phyloP scores from a whole-genome alignment of 1,140 invertebrate genomes.

The Aphelinus certus region DNA sequence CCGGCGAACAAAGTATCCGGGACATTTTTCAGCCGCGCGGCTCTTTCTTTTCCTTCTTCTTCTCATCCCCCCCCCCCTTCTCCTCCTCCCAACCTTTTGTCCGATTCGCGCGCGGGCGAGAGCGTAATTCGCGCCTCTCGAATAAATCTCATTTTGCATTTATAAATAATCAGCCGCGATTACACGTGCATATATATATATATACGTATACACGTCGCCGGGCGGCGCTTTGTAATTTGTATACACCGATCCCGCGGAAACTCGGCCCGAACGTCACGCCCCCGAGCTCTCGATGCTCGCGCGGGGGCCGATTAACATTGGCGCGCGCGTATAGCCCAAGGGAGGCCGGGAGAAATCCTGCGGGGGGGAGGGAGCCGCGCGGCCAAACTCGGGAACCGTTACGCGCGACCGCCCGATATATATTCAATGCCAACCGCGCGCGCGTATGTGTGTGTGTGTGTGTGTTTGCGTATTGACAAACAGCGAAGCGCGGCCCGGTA shows the following conservation, averaged over 20 bases:
- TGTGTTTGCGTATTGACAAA: constrained; percentile 29
- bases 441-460: background rate
- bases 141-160: constrained; percentile 35
- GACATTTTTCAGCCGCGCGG: constrained; percentile 23
- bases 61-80: background rate
- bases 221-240: constrained; percentile 30
- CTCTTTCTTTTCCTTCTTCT: too few relatives aligned
- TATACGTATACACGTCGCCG: background rate
- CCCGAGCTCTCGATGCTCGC: too few relatives aligned
- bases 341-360: too few relatives aligned
- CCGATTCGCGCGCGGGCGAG: constrained; percentile 9
- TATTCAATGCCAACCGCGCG: constrained; percentile 14
- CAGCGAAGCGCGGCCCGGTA: constrained; percentile 41
- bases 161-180: constrained; percentile 29
- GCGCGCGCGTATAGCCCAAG: too few relatives aligned
- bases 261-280: background rate
- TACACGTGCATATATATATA: constrained; percentile 4
- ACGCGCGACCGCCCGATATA: constrained; percentile 37
- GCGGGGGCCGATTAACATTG: too few relatives aligned
- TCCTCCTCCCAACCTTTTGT: constrained; percentile 10
- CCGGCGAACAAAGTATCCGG: background rate
- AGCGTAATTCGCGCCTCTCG: constrained; percentile 19
- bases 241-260: constrained; percentile 32
- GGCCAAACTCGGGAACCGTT: background rate
- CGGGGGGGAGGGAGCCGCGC: too few relatives aligned